Percentiles rank a stretch among this genome's conserved stretches.
Evolutionary conservation across 2,113 vertebrate genomes (phyloP).

Genomic region (Thamnophis sirtalis): DNA sequence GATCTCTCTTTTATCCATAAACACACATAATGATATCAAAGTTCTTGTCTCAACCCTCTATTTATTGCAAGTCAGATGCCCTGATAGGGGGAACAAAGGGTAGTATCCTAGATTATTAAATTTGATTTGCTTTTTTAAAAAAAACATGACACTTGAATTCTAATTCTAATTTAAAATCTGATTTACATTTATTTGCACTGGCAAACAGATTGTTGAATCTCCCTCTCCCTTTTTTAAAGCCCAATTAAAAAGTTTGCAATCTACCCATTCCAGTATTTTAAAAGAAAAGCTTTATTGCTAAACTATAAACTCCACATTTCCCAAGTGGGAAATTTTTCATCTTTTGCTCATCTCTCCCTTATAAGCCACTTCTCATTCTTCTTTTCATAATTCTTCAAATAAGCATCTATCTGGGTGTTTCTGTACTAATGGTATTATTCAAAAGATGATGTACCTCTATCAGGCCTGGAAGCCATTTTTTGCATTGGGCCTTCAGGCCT

Average conservation of each 20-base stretch:
- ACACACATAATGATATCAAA: slow-evolving; percentile 15
- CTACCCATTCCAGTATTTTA: not conserved
- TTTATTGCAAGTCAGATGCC: slow-evolving; percentile 4
- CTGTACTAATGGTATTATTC: not conserved
- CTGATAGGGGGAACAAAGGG: not conserved
- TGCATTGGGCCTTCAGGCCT: no score
- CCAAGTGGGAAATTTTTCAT: not conserved
- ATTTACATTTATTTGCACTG: not conserved
- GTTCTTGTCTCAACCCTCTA: slow-evolving; percentile 26
- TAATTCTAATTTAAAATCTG: not conserved
- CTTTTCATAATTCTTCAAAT: not conserved
- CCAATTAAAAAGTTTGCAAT: not conserved
- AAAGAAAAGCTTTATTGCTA: not conserved
- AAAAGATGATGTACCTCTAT: not conserved
- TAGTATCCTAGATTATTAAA: not conserved
- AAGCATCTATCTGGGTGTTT: not conserved
- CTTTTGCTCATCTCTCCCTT: not conserved
- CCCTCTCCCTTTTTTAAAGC: not conserved
- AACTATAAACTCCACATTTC: not conserved
- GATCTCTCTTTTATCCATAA: slow-evolving; percentile 31
- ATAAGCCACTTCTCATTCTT: not conserved
- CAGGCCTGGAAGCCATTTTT: no score
- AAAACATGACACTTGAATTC: not conserved
- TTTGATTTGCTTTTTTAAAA: not conserved
- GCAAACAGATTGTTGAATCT: not conserved